Evolutionary conservation across 1,140 invertebrate genomes (phyloP).

Genomic region (Bombus superbus): DNA sequence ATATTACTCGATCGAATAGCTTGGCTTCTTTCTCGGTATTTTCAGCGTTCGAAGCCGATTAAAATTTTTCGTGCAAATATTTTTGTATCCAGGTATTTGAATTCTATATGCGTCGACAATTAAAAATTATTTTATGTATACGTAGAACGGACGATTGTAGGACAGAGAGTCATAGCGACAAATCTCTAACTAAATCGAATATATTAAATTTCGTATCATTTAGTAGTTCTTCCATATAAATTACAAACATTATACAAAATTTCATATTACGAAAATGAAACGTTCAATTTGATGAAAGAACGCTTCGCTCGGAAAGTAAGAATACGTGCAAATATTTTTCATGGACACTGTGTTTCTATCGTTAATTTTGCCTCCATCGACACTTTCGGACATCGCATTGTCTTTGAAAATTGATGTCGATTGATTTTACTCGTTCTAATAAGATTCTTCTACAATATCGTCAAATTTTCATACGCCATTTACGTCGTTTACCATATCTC

Average conservation of each 20-base stretch:
- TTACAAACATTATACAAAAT: background rate
- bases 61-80: slow-evolving; percentile 6
- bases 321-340: too few species aligned
- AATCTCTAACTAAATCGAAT: background rate
- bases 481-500: background rate
- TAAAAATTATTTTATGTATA: background rate
- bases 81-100: background rate
- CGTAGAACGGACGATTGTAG: background rate
- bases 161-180: background rate
- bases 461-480: background rate
- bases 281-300: too few species aligned
- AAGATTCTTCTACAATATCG: background rate
- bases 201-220: background rate
- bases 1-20: slow-evolving; percentile 26
- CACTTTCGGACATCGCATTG: too few species aligned
- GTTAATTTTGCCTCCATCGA: too few species aligned
- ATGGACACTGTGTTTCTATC: too few species aligned
- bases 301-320: too few species aligned
- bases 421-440: background rate
- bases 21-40: background rate
- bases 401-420: background rate
- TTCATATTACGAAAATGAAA: background rate
- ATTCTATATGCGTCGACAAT: background rate
- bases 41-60: background rate
- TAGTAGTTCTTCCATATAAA: too few species aligned